Conservation (phyloP, 2,797 vertebrate species). For the Phrynocephalus guinanensis region DNA sequence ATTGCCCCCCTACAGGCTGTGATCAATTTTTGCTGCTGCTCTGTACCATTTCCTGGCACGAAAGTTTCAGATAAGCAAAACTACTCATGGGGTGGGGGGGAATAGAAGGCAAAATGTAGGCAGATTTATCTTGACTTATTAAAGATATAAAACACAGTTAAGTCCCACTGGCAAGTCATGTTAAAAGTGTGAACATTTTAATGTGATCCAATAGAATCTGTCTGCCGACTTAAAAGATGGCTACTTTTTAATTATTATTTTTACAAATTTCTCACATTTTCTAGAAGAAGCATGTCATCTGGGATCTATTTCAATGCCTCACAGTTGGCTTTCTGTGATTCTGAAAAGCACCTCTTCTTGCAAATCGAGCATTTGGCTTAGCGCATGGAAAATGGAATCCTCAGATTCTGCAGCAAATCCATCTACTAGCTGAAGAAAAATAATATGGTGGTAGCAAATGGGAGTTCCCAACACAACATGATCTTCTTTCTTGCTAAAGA, state of each 20-base stretch:
- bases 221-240: background rate
- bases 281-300: background rate
- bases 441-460: background rate
- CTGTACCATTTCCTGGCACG: background rate
- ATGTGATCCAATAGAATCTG: background rate
- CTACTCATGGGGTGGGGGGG: background rate
- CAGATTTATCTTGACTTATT: constrained; percentile 21
- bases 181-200: background rate
- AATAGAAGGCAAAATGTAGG: background rate
- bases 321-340: background rate
- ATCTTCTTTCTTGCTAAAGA: background rate
- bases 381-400: background rate
- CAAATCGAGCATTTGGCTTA: background rate
- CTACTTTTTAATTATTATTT: background rate
- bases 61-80: constrained; percentile 3
- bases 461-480: background rate
- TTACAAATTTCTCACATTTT: background rate
- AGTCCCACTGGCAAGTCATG: background rate
- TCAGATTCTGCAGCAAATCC: background rate
- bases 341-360: background rate
- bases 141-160: constrained; percentile 19
- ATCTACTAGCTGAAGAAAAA: constrained; percentile 7
- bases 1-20: background rate
- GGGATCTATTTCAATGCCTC: constrained; percentile 15
- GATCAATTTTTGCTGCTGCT: background rate